These are phyloP conservation scores for Seira musarum DNA, from an alignment of 2,888 invertebrate species.

Conservation along the genomic window DNA sequence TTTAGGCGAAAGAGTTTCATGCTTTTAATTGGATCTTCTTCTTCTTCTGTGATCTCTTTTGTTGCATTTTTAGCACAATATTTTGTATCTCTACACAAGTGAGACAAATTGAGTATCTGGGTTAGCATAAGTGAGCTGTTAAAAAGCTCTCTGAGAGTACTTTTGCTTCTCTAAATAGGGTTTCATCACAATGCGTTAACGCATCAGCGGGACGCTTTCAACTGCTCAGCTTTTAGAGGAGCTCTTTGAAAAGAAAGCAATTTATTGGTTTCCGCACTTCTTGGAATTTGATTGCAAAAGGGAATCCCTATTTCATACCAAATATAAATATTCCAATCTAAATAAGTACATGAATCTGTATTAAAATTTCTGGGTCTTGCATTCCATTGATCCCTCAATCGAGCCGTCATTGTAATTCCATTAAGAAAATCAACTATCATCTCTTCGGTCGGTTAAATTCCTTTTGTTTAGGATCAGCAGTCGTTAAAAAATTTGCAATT, in stretches of 20 bases:
- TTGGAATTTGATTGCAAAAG: constrained; percentile 30
- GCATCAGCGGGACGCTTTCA: constrained; percentile 48
- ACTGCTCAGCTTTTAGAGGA: constrained; percentile 9
- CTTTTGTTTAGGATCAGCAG: no score
- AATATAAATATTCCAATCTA: neutral
- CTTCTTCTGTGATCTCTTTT: constrained; percentile 39
- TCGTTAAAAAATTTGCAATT: no score
- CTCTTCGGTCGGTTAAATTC: no score
- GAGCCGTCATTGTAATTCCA: neutral
- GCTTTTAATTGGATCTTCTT: constrained; percentile 44
- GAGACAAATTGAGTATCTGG: constrained; percentile 60
- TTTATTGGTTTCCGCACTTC: constrained; percentile 42
- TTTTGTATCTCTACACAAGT: constrained; percentile 46
- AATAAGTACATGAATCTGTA: no score
- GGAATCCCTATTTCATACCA: no score
- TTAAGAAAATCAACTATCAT: no score
- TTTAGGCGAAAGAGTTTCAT: constrained; percentile 21
- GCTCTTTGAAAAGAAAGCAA: constrained; percentile 29
- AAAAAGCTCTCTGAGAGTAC: constrained; percentile 34
- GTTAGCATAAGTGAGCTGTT: constrained; percentile 60
- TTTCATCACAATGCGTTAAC: constrained; percentile 49
- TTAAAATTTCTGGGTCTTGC: no score
- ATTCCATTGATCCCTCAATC: neutral
- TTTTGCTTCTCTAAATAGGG: constrained; percentile 44
- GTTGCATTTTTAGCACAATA: constrained; percentile 33